Conservation (phyloP, 2,888 invertebrate species). For the Apantesis nais region DNA sequence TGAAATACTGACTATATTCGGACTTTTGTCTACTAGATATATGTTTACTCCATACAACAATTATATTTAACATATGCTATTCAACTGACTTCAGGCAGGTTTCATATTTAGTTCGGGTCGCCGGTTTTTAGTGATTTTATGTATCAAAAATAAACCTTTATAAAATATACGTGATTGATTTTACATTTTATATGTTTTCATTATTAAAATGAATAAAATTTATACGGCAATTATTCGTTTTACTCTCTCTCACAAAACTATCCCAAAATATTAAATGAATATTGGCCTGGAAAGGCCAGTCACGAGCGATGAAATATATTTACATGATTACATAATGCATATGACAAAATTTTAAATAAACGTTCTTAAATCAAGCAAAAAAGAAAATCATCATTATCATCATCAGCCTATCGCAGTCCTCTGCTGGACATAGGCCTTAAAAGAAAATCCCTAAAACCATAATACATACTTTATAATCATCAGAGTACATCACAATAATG, state of each 20-base stretch:
- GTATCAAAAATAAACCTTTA: conserved; percentile 23
- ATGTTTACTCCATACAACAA: conserved; percentile 8
- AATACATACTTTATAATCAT: too few relatives aligned
- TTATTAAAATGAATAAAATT: conserved; percentile 44
- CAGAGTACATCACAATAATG: too few relatives aligned
- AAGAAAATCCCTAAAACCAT: too few relatives aligned
- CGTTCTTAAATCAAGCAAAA: too few relatives aligned
- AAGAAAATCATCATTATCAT: too few relatives aligned
- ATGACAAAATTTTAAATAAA: too few relatives aligned
- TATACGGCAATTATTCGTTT: conserved; percentile 18
- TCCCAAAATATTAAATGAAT: too few relatives aligned
- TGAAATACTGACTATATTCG: not conserved
- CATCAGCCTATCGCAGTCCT: too few relatives aligned
- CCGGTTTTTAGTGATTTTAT: conserved; percentile 29
- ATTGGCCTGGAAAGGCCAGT: too few relatives aligned
- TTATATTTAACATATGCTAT: not conserved
- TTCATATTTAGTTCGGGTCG: conserved; percentile 19
- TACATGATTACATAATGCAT: too few relatives aligned
- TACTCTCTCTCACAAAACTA: not conserved
- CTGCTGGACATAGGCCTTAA: too few relatives aligned
- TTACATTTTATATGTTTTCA: conserved; percentile 51
- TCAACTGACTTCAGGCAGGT: not conserved
- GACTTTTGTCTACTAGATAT: conserved; percentile 18
- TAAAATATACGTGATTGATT: conserved; percentile 30
- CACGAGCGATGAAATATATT: too few relatives aligned